Evolutionary conservation across 2,797 vertebrate species (phyloP).

Genomic region (Squalus acanthias): DNA sequence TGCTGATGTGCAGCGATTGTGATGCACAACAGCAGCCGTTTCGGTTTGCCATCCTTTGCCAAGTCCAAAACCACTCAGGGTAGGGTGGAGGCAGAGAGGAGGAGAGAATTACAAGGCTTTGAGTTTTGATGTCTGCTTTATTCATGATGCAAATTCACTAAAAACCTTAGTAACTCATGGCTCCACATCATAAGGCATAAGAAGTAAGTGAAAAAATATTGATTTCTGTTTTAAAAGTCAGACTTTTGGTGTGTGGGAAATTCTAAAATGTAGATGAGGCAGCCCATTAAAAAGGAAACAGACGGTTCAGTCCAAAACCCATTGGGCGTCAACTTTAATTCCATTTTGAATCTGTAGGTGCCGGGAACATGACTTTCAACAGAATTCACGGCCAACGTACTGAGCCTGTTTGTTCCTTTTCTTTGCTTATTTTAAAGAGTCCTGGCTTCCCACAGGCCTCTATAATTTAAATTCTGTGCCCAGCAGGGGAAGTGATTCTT

Average conservation of each 20-base stretch:
- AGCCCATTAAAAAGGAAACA: background rate
- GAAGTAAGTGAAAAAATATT: background rate
- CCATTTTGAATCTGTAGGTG: background rate
- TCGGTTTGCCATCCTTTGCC: background rate
- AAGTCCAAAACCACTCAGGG: background rate
- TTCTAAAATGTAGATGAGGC: background rate
- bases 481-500: background rate
- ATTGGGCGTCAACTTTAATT: too few relatives aligned
- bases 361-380: background rate
- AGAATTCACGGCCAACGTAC: background rate
- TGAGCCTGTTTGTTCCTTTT: background rate
- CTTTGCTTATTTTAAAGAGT: background rate
- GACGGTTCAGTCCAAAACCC: background rate
- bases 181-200: background rate
- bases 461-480: background rate
- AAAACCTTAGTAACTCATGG: background rate
- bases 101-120: background rate
- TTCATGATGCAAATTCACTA: background rate
- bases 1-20: background rate
- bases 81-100: background rate
- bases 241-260: background rate
- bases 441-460: background rate
- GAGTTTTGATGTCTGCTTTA: background rate
- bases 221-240: background rate
- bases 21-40: background rate